Conservation (phyloP, 2,113 vertebrate species). For the Argyrosomus japonicus region DNA sequence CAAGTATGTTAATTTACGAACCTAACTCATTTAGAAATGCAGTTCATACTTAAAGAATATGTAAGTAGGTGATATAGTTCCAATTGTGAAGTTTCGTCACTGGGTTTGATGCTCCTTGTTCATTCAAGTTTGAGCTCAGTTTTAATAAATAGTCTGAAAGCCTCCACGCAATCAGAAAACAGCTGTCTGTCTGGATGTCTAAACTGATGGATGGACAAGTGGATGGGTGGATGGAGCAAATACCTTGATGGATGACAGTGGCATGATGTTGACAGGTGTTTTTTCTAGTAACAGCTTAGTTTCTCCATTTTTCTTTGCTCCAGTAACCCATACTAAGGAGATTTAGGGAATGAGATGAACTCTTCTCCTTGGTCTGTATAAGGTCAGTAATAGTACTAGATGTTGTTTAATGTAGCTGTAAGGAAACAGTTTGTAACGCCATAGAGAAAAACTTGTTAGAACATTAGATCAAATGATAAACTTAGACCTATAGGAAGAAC, state of each 20-base stretch:
- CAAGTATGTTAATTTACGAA: slow-evolving; percentile 1
- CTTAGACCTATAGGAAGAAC: not conserved
- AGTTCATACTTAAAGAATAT: not conserved
- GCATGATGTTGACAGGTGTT: not conserved
- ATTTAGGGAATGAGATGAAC: not conserved
- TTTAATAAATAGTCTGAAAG: slow-evolving; percentile 6
- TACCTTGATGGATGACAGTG: not conserved
- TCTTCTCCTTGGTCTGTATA: not conserved
- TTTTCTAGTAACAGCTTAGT: not conserved
- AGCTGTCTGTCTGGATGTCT: not conserved
- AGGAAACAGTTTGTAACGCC: not conserved
- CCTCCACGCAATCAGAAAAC: slow-evolving; percentile 4
- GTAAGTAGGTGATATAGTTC: not conserved
- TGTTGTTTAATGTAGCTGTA: not conserved
- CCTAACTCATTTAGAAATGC: slow-evolving; percentile 21
- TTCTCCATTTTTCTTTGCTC: not conserved
- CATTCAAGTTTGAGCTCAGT: not conserved
- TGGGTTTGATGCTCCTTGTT: not conserved
- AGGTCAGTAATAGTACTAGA: not conserved
- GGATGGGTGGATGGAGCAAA: not conserved
- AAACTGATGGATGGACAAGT: slow-evolving; percentile 10
- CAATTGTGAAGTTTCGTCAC: not conserved
- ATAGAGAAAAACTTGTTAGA: not conserved
- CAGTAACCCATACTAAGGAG: slow-evolving; percentile 14
- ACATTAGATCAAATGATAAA: not conserved